Conservation (phyloP, 2,888 invertebrate species). For the Apamea monoglypha region DNA sequence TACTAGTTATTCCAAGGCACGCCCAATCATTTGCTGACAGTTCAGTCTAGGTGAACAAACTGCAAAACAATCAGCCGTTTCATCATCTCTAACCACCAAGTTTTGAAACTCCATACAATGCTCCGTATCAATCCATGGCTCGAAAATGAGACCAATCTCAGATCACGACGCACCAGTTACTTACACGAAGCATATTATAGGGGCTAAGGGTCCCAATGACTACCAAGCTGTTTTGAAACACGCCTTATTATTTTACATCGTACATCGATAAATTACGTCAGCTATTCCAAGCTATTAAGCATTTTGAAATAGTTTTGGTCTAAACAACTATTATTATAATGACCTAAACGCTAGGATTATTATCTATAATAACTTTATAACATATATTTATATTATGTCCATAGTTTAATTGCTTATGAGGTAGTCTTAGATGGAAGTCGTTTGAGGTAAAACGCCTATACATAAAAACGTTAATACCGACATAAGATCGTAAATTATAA, state of each 20-base stretch:
- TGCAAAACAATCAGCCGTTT: slow-evolving; percentile 54
- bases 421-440: slow-evolving; percentile 19
- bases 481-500: slow-evolving; percentile 6
- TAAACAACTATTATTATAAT: slow-evolving; percentile 55
- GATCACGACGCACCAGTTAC: slow-evolving; percentile 55
- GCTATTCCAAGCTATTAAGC: slow-evolving; percentile 45
- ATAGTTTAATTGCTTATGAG: slow-evolving; percentile 54
- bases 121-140: slow-evolving; percentile 39
- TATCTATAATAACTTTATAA: slow-evolving; percentile 52
- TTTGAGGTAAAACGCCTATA: slow-evolving; percentile 12
- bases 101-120: slow-evolving; percentile 51
- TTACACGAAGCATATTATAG: slow-evolving; percentile 44
- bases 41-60: slow-evolving; percentile 17
- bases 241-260: slow-evolving; percentile 50
- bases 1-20: not conserved
- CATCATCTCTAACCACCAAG: slow-evolving; percentile 42
- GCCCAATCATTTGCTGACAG: slow-evolving; percentile 1
- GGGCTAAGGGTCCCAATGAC: slow-evolving; percentile 39
- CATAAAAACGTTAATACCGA: not conserved
- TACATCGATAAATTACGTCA: slow-evolving; percentile 55
- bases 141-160: slow-evolving; percentile 48
- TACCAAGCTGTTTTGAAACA: slow-evolving; percentile 34
- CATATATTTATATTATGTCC: slow-evolving; percentile 42
- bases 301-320: slow-evolving; percentile 52
- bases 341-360: slow-evolving; percentile 46